phyloP scores from a whole-genome alignment of 2,113 vertebrate species.

The Megalops atlanticus region DNA sequence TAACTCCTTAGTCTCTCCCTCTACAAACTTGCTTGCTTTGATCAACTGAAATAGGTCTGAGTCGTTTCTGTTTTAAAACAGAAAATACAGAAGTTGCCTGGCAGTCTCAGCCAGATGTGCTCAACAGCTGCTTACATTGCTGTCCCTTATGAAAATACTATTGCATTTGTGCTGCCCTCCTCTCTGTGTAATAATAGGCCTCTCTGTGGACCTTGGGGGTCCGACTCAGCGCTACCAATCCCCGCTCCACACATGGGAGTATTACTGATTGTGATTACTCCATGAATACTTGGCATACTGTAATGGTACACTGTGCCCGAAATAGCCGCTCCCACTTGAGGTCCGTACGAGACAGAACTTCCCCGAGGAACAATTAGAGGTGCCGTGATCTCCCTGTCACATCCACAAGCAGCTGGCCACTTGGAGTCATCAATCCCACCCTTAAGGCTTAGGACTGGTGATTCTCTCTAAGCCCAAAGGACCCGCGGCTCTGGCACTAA shows the following conservation, averaged over 20 bases:
- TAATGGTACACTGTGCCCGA: constrained; percentile 77
- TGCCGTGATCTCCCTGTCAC: constrained; percentile 34
- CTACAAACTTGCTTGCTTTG: too few species aligned
- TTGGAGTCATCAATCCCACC: constrained; percentile 53
- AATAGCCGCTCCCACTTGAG: constrained; percentile 73
- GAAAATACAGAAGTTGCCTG: background rate
- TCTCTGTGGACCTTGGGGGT: background rate
- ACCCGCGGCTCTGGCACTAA: background rate
- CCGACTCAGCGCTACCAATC: constrained; percentile 17
- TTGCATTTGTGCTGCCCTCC: background rate
- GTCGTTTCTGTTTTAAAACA: background rate
- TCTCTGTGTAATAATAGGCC: constrained; percentile 13
- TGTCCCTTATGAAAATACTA: background rate
- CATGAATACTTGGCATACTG: constrained; percentile 76
- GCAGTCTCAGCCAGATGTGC: background rate
- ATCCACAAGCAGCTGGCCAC: constrained; percentile 59
- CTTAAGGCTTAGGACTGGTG: constrained; percentile 14
- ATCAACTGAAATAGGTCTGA: too few species aligned
- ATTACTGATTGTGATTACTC: constrained; percentile 72
- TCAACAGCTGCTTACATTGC: background rate
- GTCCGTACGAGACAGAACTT: constrained; percentile 60
- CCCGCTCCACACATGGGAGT: constrained; percentile 29
- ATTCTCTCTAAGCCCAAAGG: background rate
- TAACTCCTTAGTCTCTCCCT: too few species aligned
- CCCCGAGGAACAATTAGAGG: constrained; percentile 68